A percentile compares a stretch with the other conserved stretches of the same genome.
Evolutionary conservation across 2,888 invertebrate genomes (phyloP).

Genomic region (Caenorhabditis sp.): DNA sequence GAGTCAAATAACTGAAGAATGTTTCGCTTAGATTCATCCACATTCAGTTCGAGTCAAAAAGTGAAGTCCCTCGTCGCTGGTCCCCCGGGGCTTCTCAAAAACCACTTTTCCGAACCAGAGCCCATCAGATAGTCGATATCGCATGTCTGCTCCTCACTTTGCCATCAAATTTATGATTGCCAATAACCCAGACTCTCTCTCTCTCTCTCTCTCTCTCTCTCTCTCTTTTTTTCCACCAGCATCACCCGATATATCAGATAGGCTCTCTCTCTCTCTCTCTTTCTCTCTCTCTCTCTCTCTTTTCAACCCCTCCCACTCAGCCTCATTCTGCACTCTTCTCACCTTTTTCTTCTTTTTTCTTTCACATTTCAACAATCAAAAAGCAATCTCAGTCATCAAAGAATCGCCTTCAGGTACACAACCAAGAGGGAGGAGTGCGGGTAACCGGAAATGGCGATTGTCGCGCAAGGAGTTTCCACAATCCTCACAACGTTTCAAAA

Average conservation of each 20-base stretch:
- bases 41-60: too few relatives aligned
- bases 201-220: background rate
- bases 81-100: too few relatives aligned
- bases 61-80: too few relatives aligned
- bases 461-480: conserved; percentile 51
- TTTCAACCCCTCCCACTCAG: too few relatives aligned
- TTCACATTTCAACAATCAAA: conserved; percentile 4
- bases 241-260: conserved; percentile 1
- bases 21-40: too few relatives aligned
- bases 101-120: too few relatives aligned
- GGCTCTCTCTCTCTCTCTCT: background rate
- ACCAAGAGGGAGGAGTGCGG: conserved; percentile 19
- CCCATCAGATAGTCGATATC: too few relatives aligned
- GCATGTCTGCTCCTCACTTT: conserved; percentile 9
- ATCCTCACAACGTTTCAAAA: conserved; percentile 51
- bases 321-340: conserved; percentile 17
- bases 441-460: conserved; percentile 56
- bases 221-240: background rate
- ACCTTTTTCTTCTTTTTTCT: background rate
- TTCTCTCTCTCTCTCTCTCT: too few relatives aligned
- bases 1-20: too few relatives aligned
- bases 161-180: conserved; percentile 41
- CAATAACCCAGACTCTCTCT: conserved; percentile 19
- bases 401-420: background rate
- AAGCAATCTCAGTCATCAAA: conserved; percentile 20